These are phyloP conservation scores for Oplegnathus fasciatus DNA, from an alignment of 2,113 vertebrate genomes.

Conservation along the genomic window DNA sequence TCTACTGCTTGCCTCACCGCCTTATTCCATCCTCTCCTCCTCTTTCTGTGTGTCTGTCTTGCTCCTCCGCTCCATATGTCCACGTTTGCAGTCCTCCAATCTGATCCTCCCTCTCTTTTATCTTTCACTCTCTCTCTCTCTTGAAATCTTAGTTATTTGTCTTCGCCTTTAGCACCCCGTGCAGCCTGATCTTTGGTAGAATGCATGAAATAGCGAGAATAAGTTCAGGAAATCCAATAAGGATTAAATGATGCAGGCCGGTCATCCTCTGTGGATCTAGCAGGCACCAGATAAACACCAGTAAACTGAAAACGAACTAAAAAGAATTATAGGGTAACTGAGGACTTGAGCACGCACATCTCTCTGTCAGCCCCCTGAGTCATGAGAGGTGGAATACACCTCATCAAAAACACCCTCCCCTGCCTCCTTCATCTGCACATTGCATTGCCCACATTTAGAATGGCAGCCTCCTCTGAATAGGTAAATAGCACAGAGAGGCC, in stretches of 20 bases:
- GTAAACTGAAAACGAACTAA: slow-evolving; percentile 9
- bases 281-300: slow-evolving; percentile 27
- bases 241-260: slow-evolving; percentile 35
- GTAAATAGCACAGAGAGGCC: slow-evolving; percentile 44
- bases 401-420: slow-evolving; percentile 20
- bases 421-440: slow-evolving; percentile 16
- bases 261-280: slow-evolving; percentile 15
- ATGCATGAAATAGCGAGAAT: slow-evolving; percentile 4
- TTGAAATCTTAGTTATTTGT: slow-evolving; percentile 28
- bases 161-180: slow-evolving; percentile 5
- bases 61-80: not conserved
- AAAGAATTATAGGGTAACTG: slow-evolving; percentile 9
- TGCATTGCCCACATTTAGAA: slow-evolving; percentile 19
- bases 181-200: slow-evolving; percentile 17
- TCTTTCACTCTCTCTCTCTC: slow-evolving; percentile 17
- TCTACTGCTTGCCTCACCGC: slow-evolving; percentile 31
- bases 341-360: not conserved
- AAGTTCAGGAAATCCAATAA: slow-evolving; percentile 45
- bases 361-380: slow-evolving; percentile 13
- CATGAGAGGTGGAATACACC: slow-evolving; percentile 20
- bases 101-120: slow-evolving; percentile 15
- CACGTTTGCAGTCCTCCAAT: slow-evolving; percentile 38
- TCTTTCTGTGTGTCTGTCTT: not conserved
- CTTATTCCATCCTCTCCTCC: slow-evolving; percentile 19
- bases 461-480: slow-evolving; percentile 26